Conservation (phyloP, 2,113 vertebrate species). For the Lagopus muta region DNA sequence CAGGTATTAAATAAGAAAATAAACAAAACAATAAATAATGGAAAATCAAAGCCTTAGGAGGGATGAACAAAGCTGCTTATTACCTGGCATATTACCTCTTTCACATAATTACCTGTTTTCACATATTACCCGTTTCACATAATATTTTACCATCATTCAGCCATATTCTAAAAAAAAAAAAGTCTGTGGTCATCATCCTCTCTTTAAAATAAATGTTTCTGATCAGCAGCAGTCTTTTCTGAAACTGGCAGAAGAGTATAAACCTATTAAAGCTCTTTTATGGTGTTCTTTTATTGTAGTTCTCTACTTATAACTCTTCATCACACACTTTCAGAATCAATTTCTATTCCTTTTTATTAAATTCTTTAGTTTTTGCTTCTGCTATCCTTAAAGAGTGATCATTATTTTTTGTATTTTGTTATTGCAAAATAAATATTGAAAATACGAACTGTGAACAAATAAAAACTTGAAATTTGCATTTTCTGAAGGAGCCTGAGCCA, state of each 20-base stretch:
- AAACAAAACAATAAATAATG: not conserved
- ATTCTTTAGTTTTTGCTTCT: not conserved
- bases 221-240: conserved; percentile 45
- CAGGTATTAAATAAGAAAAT: not conserved
- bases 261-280: conserved; percentile 45
- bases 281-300: conserved; percentile 18
- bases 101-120: too few species aligned
- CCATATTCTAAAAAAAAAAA: not conserved
- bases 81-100: not conserved
- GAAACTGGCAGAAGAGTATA: conserved; percentile 29
- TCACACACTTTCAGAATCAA: not conserved
- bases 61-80: not conserved
- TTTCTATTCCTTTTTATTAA: conserved; percentile 4
- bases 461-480: not conserved
- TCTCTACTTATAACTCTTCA: conserved; percentile 24
- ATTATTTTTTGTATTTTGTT: not conserved
- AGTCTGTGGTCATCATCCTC: not conserved
- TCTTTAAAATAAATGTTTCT: conserved; percentile 43
- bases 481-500: not conserved
- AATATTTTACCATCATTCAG: not conserved
- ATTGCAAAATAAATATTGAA: not conserved
- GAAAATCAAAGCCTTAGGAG: conserved; percentile 32
- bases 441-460: not conserved
- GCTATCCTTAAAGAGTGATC: not conserved
- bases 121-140: not conserved